A percentile compares a stretch with the other conserved stretches of the same genome.
Conservation (phyloP, 2,888 invertebrate species). For the Polydrusus tereticollis region DNA sequence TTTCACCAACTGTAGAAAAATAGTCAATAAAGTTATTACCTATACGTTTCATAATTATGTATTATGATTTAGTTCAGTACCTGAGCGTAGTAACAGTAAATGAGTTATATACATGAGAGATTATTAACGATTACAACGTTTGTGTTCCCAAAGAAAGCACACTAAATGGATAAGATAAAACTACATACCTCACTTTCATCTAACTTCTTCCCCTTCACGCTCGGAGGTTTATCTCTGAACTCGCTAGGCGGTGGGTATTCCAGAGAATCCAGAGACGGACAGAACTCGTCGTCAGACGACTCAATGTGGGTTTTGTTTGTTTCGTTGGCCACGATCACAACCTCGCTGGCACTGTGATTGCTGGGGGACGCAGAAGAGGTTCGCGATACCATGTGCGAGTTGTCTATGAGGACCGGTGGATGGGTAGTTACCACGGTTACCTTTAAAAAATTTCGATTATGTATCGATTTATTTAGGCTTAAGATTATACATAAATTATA, state of each 20-base stretch:
- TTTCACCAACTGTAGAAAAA: no score
- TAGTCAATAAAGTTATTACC: no score
- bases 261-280: slow-evolving; percentile 81
- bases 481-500: no score
- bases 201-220: slow-evolving; percentile 74
- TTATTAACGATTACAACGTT: no score
- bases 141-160: background rate
- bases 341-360: slow-evolving; percentile 74
- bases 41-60: no score
- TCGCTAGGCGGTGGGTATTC: slow-evolving; percentile 72
- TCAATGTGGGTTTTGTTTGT: slow-evolving; percentile 79
- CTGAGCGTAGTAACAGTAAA: no score
- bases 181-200: slow-evolving; percentile 82
- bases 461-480: no score
- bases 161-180: background rate
- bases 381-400: slow-evolving; percentile 68
- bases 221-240: slow-evolving; percentile 65
- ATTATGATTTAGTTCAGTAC: no score
- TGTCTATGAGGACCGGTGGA: slow-evolving; percentile 82
- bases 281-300: slow-evolving; percentile 81
- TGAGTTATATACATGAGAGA: no score
- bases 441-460: slow-evolving; percentile 63
- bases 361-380: slow-evolving; percentile 67
- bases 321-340: slow-evolving; percentile 84
- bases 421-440: slow-evolving; percentile 89